Evolutionary conservation across 2,113 vertebrate species (phyloP).

Genomic region (Ameiurus melas): DNA sequence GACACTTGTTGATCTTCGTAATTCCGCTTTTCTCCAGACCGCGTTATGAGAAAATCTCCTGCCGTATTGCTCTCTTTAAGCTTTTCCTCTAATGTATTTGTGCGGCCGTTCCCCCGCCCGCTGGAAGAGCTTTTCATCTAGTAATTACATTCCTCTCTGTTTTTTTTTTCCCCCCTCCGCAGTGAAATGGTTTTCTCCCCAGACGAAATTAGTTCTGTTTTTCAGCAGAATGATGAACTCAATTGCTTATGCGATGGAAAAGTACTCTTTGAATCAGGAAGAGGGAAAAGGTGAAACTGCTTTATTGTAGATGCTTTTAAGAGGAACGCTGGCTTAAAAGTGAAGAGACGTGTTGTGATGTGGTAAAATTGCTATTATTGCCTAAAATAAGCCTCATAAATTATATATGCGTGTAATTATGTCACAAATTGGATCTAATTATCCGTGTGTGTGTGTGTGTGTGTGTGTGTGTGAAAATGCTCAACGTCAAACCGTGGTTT

Average conservation of each 20-base stretch:
- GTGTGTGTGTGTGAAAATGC: neutral
- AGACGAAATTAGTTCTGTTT: constrained; percentile 32
- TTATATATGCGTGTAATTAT: neutral
- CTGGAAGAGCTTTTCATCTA: neutral
- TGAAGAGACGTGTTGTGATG: too few species aligned
- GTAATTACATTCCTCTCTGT: constrained; percentile 33
- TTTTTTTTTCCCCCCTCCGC: constrained; percentile 18
- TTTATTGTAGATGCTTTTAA: neutral
- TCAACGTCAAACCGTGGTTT: neutral
- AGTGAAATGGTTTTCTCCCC: constrained; percentile 27
- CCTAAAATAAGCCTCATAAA: neutral
- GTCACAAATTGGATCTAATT: neutral
- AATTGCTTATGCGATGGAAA: constrained; percentile 21
- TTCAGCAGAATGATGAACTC: constrained; percentile 19
- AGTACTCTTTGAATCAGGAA: constrained; percentile 20
- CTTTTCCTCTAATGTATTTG: constrained; percentile 13
- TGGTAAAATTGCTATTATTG: neutral
- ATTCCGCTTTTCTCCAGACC: neutral
- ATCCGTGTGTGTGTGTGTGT: neutral
- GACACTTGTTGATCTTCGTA: neutral
- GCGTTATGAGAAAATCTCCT: constrained; percentile 14
- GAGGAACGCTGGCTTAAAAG: neutral
- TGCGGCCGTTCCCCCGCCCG: constrained; percentile 11
- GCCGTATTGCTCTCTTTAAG: neutral
- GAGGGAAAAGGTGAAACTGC: neutral